These are phyloP conservation scores for Xylota sylvarum DNA, from an alignment of 2,888 invertebrate species.

Conservation along the genomic window DNA sequence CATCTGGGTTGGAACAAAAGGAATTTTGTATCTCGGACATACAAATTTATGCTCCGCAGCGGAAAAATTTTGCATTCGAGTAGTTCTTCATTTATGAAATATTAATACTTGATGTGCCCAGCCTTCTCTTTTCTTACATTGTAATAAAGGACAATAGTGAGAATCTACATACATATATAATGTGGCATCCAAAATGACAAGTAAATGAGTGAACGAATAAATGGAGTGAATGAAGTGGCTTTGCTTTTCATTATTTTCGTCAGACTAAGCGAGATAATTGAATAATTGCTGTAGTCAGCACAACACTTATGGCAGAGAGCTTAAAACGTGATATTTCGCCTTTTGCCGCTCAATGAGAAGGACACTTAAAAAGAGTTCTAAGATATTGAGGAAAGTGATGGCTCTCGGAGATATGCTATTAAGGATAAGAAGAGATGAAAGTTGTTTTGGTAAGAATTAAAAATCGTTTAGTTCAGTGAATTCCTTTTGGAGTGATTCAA, in stretches of 20 bases:
- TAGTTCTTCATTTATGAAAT: neutral
- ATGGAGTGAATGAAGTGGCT: slow-evolving; percentile 13
- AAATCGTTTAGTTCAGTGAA: too few relatives aligned
- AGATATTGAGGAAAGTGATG: neutral
- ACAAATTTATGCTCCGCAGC: neutral
- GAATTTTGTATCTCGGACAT: neutral
- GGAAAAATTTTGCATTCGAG: neutral
- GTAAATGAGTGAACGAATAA: neutral
- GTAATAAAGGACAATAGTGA: neutral
- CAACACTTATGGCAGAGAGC: slow-evolving; percentile 2
- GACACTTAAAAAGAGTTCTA: neutral
- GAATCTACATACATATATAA: neutral
- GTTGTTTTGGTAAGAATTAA: too few relatives aligned
- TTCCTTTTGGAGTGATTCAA: too few relatives aligned
- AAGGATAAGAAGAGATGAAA: too few relatives aligned
- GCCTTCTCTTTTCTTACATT: neutral
- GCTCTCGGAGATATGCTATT: neutral
- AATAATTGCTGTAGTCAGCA: slow-evolving; percentile 11
- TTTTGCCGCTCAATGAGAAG: neutral
- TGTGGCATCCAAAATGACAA: neutral
- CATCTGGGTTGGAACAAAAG: neutral
- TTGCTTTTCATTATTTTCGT: neutral
- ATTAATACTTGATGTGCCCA: slow-evolving; percentile 1
- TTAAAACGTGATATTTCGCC: neutral
- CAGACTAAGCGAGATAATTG: neutral